Base-by-base conservation (phyloP, 1,140 invertebrate species). In the Arctopsyche grandis region DNA sequence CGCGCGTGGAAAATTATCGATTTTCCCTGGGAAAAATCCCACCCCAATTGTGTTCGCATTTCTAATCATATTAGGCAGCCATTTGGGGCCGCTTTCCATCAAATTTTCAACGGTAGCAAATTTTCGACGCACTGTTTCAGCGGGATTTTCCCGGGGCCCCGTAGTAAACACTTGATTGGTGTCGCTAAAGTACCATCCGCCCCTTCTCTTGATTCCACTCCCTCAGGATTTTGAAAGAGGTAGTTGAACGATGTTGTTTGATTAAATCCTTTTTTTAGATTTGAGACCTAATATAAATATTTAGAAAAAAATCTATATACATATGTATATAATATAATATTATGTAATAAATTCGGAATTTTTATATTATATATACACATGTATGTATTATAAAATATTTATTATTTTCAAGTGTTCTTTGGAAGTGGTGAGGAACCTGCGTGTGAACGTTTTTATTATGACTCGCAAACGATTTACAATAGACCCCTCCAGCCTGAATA, bases 121-220 rank as follows among this genome's bases (percentile, higher is more conserved):
- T 19, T 60, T 73, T 7, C 69, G 43, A 3, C 44, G 69, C 69
- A 14, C n/a, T 48, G 69, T 48, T 48, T 73, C 29, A 48, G 29
- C 38, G n/a, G 19, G 29, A 22, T 44, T 44, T 12, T 12, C 3
- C 43, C 16, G 69, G 69, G 5, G 69, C 9, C 69, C 46, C 0
- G 69, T 16, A 14, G 69, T 73, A 73, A 73, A 73, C 69, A 73
- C 38, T 73, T 73, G 69, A 73, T 73, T 73, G 69, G 66, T 48
- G 69, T 43, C n/a, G 69, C 46, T 73, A 73, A 46, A 73, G 66
- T 43, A 38, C 29, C 29, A 38, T 7, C 29, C 29, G 29, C 69
- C 19, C 56, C 56, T 19, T 60, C 19, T 60, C 56, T 56, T n/a
- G n/a, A n/a, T n/a, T 38, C 29, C 29, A 38, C 56, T 19, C 1